phyloP scores from a whole-genome alignment of 1,140 invertebrate genomes.

The Neodiprion pinetum region DNA sequence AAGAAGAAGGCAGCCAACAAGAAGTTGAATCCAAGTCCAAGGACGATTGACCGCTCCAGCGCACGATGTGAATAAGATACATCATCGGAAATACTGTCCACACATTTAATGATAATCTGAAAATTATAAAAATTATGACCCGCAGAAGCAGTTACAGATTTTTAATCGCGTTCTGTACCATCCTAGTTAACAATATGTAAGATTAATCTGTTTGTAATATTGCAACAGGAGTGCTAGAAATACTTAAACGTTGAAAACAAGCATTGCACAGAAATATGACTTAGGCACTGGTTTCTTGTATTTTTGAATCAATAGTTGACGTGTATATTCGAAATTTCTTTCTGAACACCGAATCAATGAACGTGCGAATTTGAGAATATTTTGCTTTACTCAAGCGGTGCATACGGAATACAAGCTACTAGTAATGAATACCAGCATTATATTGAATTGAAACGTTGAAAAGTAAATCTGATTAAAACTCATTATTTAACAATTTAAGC shows the following conservation, averaged over 20 bases:
- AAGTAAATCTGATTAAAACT: too few relatives aligned
- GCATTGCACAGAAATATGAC: conserved; percentile 5
- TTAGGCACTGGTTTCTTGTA: background rate
- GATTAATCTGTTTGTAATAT: conserved; percentile 3
- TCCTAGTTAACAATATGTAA: background rate
- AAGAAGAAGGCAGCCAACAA: conserved; percentile 71
- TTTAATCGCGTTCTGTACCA: conserved; percentile 1
- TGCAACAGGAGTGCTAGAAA: background rate
- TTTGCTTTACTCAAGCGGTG: too few relatives aligned
- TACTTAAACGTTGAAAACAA: background rate
- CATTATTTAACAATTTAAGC: too few relatives aligned
- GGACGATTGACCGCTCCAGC: conserved; percentile 52
- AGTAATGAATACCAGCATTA: too few relatives aligned
- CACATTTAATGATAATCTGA: conserved; percentile 37
- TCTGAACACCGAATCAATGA: too few relatives aligned
- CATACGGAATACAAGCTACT: too few relatives aligned
- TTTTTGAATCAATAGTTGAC: background rate
- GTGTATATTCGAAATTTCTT: too few relatives aligned
- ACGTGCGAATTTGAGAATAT: too few relatives aligned
- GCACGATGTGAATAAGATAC: conserved; percentile 26
- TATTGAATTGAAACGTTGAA: too few relatives aligned
- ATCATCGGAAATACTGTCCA: conserved; percentile 32
- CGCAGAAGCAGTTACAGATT: conserved; percentile 38
- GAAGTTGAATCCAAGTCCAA: conserved; percentile 52
- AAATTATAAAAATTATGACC: conserved; percentile 38